Conservation (phyloP, 2,888 invertebrate genomes). For the Trachelus iudaicus region DNA sequence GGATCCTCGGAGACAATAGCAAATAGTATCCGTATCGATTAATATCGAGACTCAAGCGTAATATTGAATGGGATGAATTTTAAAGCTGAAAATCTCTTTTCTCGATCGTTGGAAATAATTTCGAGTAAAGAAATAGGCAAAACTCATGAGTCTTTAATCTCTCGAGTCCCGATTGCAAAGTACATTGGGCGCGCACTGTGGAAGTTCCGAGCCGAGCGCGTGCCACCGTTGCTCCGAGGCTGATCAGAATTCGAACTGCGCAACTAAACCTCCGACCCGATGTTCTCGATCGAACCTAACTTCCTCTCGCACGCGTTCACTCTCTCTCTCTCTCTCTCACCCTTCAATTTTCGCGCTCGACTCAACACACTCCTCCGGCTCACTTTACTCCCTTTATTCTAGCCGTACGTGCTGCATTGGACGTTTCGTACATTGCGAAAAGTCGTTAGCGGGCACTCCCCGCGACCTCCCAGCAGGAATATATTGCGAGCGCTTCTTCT, state of each 20-base stretch:
- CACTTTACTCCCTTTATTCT: too few species aligned
- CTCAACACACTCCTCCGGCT: conserved; percentile 5
- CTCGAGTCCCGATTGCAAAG: not conserved
- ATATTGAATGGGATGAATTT: too few species aligned
- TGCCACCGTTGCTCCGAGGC: not conserved
- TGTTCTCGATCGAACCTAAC: conserved; percentile 14
- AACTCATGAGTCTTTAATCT: not conserved
- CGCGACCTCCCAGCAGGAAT: too few species aligned
- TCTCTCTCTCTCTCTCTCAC: not conserved
- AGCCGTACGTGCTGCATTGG: too few species aligned
- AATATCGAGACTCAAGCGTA: too few species aligned
- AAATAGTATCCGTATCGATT: too few species aligned
- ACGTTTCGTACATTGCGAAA: too few species aligned
- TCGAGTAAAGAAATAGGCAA: not conserved
- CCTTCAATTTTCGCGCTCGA: conserved; percentile 17
- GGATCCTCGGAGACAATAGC: too few species aligned
- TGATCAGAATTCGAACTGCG: conserved; percentile 2
- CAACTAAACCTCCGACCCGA: not conserved
- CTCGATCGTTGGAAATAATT: not conserved
- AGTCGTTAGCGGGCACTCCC: too few species aligned
- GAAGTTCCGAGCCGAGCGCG: not conserved
- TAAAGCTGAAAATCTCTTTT: too few species aligned
- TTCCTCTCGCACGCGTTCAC: not conserved
- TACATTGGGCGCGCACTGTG: too few species aligned
- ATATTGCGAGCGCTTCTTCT: too few species aligned